Conservation (phyloP, 2,113 vertebrate genomes). For the Cisticola juncidis region DNA sequence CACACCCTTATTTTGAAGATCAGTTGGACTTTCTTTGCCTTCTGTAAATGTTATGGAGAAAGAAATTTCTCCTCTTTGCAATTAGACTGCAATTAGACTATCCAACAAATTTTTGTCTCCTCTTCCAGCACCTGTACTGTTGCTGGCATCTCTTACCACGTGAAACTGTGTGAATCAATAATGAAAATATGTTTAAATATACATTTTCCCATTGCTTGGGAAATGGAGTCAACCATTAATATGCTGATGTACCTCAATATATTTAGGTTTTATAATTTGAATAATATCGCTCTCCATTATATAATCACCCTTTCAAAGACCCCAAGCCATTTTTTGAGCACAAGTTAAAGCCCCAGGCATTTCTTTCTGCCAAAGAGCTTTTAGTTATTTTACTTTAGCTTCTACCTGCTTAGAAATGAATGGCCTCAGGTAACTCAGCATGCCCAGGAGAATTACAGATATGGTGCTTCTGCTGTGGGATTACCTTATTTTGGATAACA, state of each 20-base stretch:
- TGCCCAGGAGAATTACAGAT: neutral
- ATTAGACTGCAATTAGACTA: neutral
- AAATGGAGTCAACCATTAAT: neutral
- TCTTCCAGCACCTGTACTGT: neutral
- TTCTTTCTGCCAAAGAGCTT: neutral
- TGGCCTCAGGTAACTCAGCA: neutral
- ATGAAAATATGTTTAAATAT: neutral
- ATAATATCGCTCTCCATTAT: neutral
- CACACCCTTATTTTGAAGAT: neutral
- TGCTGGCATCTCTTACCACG: neutral
- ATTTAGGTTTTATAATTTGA: neutral
- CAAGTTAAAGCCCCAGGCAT: neutral
- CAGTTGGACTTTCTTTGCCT: neutral
- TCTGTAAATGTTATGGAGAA: neutral
- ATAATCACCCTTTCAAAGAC: neutral
- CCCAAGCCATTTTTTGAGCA: neutral
- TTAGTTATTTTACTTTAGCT: neutral
- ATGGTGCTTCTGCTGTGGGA: neutral
- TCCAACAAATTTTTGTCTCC: neutral
- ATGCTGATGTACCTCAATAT: neutral
- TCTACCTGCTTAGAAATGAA: neutral
- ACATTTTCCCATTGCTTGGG: neutral
- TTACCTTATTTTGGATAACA: neutral
- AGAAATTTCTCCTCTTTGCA: neutral
- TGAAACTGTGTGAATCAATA: neutral